Evolutionary conservation across 2,797 vertebrate genomes (phyloP), one percentile per base, ranked within the genome.

Genomic region (Corythornis leucogaster): DNA sequence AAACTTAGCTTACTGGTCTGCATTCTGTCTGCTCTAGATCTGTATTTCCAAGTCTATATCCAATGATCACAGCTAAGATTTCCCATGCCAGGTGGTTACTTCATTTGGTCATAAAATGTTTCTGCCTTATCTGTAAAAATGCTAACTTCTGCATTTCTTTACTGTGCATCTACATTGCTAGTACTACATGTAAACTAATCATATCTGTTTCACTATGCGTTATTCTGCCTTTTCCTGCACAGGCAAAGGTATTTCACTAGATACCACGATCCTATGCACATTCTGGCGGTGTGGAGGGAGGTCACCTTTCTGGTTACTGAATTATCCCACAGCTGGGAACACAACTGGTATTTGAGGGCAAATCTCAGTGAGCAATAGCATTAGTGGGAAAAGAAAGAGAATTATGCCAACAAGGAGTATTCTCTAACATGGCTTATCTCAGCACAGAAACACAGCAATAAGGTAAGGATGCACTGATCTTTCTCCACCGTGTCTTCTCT

Each of bases 281-380:
- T 62, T 51, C 66, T 11, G 2, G 28, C 31, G 15, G 20, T 5
- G n/a, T 5, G 3, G 14, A 10, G 45, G 40, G 12, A 80, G 25
- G 48, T 63, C 53, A 76, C 31, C 22, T 64, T 21, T 82, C 43
- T 71, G 80, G 53, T 64, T 48, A 38, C 51, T 83, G 55, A 94
- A 87, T 22, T 70, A 45, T 76, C 83, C 48, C 62, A 50, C 48
- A 92, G 42, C 79, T 86, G 85, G 76, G 50, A 94, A 57, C 73
- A 87, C 90, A 95, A 87, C 84, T 86, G 58, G 18, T 40, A 43
- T n/a, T 5, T n/a, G 35, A 93, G 68, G 71, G 19, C n/a, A 69
- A 79, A 86, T 69, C 83, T 90, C 85, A 79, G 51, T 63, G 55
- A 80, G 64, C 61, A 81, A 11, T 12, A 12, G 43, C 25, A 18